phyloP scores from a whole-genome alignment of 2,888 invertebrate genomes.

The Tetropium fuscum region DNA sequence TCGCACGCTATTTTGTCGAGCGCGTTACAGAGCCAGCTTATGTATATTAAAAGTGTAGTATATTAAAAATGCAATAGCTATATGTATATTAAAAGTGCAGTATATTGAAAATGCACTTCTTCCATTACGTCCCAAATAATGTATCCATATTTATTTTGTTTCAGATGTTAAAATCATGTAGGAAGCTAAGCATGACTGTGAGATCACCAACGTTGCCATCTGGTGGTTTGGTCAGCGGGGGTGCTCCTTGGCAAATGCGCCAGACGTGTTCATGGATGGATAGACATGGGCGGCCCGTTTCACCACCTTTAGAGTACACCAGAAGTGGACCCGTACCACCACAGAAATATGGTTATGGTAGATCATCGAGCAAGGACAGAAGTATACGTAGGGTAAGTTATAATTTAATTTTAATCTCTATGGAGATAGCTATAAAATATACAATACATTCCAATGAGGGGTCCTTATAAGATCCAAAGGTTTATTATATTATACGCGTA shows the following conservation, averaged over 20 bases:
- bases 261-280: slow-evolving; percentile 97
- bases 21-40: no score
- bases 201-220: slow-evolving; percentile 81
- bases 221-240: slow-evolving; percentile 62
- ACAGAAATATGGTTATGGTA: slow-evolving; percentile 59
- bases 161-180: slow-evolving; percentile 91
- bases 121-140: no score
- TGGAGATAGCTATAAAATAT: no score
- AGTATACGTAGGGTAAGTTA: slow-evolving; percentile 73
- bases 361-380: slow-evolving; percentile 72
- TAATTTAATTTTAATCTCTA: neutral
- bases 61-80: no score
- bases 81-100: no score
- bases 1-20: no score
- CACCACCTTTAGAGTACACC: slow-evolving; percentile 79
- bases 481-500: no score
- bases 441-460: no score
- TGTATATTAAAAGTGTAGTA: no score
- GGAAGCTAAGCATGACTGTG: slow-evolving; percentile 90
- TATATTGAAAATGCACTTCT: no score
- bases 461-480: no score
- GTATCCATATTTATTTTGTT: no score
- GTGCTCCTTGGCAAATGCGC: slow-evolving; percentile 69
- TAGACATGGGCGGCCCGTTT: slow-evolving; percentile 88
- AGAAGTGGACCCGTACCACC: slow-evolving; percentile 62